These are phyloP conservation scores for Cataglyphis livida DNA, from an alignment of 2,888 invertebrate genomes.

Conservation along the genomic window DNA sequence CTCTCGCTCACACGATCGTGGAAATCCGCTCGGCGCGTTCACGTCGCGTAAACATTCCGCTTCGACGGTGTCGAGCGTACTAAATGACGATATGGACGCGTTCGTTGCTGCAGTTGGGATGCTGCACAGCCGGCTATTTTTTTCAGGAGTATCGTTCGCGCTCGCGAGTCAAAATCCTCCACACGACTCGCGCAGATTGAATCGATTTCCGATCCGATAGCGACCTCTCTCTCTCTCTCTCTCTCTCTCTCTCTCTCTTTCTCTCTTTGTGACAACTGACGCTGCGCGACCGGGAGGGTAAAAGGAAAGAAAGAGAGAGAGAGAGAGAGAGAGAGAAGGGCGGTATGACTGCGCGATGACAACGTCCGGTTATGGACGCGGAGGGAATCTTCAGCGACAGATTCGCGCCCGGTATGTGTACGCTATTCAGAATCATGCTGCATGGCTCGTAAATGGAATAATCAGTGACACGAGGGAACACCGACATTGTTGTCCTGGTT, in stretches of 20 bases:
- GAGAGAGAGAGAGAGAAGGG: neutral
- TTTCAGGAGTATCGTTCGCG: conserved; percentile 47
- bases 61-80: conserved; percentile 12
- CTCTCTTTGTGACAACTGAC: conserved; percentile 40
- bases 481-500: conserved; percentile 78
- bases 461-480: conserved; percentile 82
- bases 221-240: conserved; percentile 67
- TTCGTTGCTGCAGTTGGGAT: neutral
- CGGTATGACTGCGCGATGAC: conserved; percentile 8
- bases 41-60: conserved; percentile 47
- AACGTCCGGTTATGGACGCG: conserved; percentile 35
- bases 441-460: conserved; percentile 81
- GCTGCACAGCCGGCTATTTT: conserved; percentile 30
- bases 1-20: conserved; percentile 3
- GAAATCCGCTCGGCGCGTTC: conserved; percentile 2
- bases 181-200: conserved; percentile 53
- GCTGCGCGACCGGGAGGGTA: conserved; percentile 24
- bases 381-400: conserved; percentile 53
- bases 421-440: conserved; percentile 80
- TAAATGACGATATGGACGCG: conserved; percentile 29
- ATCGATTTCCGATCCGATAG: conserved; percentile 73
- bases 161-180: conserved; percentile 52
- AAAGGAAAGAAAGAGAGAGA: neutral
- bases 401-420: conserved; percentile 68
- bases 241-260: conserved; percentile 54